Evolutionary conservation across 2,113 vertebrate genomes (phyloP), one percentile per base, ranked within the genome.

Genomic region (Phyllostomus discolor): DNA sequence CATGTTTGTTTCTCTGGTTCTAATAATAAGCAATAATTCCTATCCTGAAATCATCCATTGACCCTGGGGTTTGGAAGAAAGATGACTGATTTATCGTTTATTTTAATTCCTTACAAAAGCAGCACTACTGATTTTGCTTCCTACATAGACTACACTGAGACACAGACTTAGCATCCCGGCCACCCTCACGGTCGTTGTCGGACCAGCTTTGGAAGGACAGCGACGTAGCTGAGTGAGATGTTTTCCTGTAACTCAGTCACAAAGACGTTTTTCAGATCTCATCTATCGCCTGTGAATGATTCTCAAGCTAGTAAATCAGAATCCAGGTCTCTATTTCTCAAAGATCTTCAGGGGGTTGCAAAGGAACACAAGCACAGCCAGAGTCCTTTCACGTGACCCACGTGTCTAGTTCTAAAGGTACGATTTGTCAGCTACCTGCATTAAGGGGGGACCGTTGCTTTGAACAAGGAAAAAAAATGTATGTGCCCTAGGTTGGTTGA

Each of bases 21-120:
- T 86, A 50, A 79, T 88, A 75, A 95, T n/a, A 41, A 96, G 73
- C 91, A 95, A 81, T 95, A 96, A 91, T 79, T 48, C 57, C 38
- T 75, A 66, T 26, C 26, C 33, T 85, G 62, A 91, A 93, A 57
- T 64, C 35, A 62, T 50, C 31, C 48, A 80, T 48, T 90, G 76
- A 79, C 78, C 50, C 59, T 75, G 69, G 50, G 12, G 20, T 89
- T 50, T 69, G n/a, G 11, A 62, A 62, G 14, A 95, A 70, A 17
- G 57, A 75, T 67, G 38, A 88, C 33, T 86, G 33, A 38, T 64
- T 73, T 81, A 67, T 62, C n/a, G 46, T 54, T 95, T 82, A 54
- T 43, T 88, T 92, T 89, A 75, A 75, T 64, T 9, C 33, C 38
- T 70, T 84, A 43, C 28, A 43, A 93, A 89, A 95, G 64, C n/a